Percentiles rank a stretch among this genome's conserved stretches.
Evolutionary conservation across 1,140 invertebrate genomes (phyloP).

Genomic region (Apis dorsata): DNA sequence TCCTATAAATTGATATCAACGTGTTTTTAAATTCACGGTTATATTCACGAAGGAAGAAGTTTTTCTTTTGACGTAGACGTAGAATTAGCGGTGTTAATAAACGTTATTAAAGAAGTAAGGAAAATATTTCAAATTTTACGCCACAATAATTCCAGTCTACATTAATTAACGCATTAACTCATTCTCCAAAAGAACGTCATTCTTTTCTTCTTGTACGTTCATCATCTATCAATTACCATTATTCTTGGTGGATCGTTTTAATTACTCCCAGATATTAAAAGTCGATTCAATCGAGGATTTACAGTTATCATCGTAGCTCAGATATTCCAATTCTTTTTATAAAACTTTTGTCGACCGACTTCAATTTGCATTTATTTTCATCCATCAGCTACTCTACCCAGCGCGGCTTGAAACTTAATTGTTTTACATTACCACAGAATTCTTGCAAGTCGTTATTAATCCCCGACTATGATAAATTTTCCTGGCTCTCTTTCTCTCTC

Average conservation of each 20-base stretch:
- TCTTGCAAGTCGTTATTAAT: conserved; percentile 23
- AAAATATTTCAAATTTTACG: background rate
- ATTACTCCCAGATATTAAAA: background rate
- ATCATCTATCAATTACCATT: background rate
- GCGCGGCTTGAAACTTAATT: conserved; percentile 13
- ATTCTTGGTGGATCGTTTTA: background rate
- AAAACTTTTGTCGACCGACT: background rate
- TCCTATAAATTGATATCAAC: background rate
- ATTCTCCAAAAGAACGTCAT: background rate
- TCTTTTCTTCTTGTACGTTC: background rate
- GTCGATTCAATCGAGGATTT: conserved; percentile 1
- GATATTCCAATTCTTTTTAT: background rate
- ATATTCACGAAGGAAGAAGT: no score
- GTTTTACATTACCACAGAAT: conserved; percentile 44
- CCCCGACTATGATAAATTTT: conserved; percentile 34
- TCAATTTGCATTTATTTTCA: background rate
- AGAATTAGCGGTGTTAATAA: no score
- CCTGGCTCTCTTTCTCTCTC: background rate
- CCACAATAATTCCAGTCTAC: background rate
- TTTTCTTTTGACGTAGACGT: no score
- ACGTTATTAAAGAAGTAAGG: background rate
- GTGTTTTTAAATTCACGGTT: background rate
- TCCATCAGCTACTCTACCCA: background rate
- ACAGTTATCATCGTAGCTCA: background rate
- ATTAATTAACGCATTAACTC: background rate